Percentiles rank a stretch among this genome's conserved stretches.
Evolutionary conservation across 1,140 invertebrate genomes (phyloP).

Genomic region (Conus betulinus): DNA sequence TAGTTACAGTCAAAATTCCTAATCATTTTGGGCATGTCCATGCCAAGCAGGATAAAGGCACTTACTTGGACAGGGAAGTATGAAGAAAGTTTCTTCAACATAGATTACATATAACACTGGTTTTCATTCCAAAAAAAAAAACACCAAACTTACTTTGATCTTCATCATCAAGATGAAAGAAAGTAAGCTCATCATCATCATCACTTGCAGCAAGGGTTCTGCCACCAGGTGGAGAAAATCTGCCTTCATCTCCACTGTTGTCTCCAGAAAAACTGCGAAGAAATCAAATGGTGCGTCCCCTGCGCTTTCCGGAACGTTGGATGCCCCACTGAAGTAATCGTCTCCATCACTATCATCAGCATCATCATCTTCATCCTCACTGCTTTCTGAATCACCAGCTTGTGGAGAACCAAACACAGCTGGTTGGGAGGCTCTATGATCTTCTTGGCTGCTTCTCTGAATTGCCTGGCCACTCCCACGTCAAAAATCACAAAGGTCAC

Average conservation of each 20-base stretch:
- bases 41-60: no score
- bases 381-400: neutral
- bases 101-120: no score
- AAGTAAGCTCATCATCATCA: neutral
- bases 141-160: neutral
- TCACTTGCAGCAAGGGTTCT: neutral
- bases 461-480: constrained; percentile 14
- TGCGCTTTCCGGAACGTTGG: neutral
- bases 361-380: neutral
- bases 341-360: neutral
- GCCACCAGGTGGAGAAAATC: neutral
- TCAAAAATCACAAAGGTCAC: constrained; percentile 22
- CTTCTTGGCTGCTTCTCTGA: neutral
- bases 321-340: neutral
- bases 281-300: neutral
- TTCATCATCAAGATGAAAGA: neutral
- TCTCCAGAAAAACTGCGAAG: neutral
- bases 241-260: neutral
- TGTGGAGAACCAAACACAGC: neutral
- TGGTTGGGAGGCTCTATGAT: neutral
- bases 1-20: no score
- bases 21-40: no score
- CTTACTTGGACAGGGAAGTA: no score
- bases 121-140: neutral
- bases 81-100: no score